Conservation (phyloP, 2,888 invertebrate genomes). For the Callosobruchus maculatus region DNA sequence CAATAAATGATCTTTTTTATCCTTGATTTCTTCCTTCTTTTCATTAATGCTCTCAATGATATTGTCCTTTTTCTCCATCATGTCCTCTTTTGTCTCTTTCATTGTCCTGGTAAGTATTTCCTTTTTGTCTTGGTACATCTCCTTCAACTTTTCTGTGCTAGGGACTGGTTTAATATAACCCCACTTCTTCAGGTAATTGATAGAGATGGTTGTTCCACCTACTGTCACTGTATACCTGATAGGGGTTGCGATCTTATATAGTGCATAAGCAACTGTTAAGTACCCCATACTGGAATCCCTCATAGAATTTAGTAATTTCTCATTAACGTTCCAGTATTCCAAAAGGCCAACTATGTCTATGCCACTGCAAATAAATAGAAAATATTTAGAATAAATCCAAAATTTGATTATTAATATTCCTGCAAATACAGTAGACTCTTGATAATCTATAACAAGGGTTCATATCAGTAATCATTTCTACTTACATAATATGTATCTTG, state of each 20-base stretch:
- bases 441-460: not conserved
- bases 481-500: not conserved
- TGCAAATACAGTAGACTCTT: not conserved
- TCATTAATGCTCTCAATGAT: constrained; percentile 32
- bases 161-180: constrained; percentile 83
- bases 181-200: constrained; percentile 72
- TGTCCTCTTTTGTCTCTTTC: constrained; percentile 51
- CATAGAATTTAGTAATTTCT: constrained; percentile 71
- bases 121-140: constrained; percentile 60
- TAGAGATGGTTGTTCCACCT: constrained; percentile 82
- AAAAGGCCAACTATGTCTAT: constrained; percentile 81
- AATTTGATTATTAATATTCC: not conserved
- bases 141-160: constrained; percentile 59
- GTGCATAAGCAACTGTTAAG: constrained; percentile 82
- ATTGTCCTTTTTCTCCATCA: constrained; percentile 31
- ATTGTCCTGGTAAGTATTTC: constrained; percentile 60
- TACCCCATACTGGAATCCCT: constrained; percentile 81
- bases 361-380: constrained; percentile 62
- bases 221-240: constrained; percentile 90
- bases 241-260: constrained; percentile 92
- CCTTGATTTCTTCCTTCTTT: constrained; percentile 38
- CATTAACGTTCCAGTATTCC: constrained; percentile 74
- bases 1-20: constrained; percentile 59
- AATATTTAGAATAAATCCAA: not conserved
- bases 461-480: not conserved